A percentile compares a stretch with the other conserved stretches of the same genome.
Evolutionary conservation across 2,113 vertebrate genomes (phyloP).

Genomic region (Macrotus californicus): DNA sequence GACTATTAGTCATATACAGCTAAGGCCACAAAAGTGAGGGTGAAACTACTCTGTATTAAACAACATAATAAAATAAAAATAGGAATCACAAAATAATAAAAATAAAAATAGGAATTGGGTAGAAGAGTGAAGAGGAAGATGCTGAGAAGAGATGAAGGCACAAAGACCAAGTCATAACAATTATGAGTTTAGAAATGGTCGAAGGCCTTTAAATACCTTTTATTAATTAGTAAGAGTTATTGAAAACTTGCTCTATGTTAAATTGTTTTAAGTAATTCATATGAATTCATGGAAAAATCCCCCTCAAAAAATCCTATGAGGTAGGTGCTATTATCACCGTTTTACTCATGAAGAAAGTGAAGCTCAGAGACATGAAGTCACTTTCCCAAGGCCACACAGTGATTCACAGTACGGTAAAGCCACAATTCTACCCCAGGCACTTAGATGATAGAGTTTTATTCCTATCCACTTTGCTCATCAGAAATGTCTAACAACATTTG

Average conservation of each 20-base stretch:
- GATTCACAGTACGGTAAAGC: neutral
- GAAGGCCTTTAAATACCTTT: neutral
- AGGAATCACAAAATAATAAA: neutral
- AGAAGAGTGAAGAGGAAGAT: neutral
- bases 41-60: neutral
- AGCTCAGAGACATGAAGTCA: neutral
- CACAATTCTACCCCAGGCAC: neutral
- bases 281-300: neutral
- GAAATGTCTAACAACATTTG: neutral
- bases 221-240: neutral
- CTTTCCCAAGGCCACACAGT: neutral
- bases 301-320: neutral
- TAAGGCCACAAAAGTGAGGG: neutral
- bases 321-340: neutral
- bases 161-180: neutral
- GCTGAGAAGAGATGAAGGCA: neutral
- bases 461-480: neutral
- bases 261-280: neutral
- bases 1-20: neutral
- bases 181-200: neutral
- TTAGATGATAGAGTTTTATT: neutral
- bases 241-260: neutral
- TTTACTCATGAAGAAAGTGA: slow-evolving; percentile 9
- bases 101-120: neutral
- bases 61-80: neutral